Base-by-base conservation (phyloP, 2,888 invertebrate genomes). In the Dryadula phaetusa region DNA sequence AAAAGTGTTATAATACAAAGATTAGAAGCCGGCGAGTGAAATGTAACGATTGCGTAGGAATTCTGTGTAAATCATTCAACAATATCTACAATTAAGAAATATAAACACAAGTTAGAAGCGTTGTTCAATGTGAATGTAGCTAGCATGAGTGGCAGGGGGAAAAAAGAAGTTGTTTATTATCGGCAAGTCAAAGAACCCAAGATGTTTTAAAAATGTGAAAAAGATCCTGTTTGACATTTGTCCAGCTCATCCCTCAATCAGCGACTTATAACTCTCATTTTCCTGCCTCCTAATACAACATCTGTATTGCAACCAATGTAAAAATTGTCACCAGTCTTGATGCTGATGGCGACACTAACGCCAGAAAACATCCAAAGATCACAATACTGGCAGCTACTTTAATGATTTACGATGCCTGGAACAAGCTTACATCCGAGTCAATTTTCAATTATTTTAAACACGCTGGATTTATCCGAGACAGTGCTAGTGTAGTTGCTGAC, bases 31-130 rank as follows among this genome's bases (percentile, higher is more conserved):
- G 74, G 75, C 64, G n/a, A n/a, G n/a, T n/a, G n/a, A n/a, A n/a
- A 75, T 69, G 71, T 66, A 56, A 70, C 70, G 40, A 53, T 74
- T 64, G 75, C 74, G 62, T 76, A 77, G 75, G 75, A 77, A 40
- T 78, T 75, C 67, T 75, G 76, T 37, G 74, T 77, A 64, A 64
- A 53, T 72, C 76, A 76, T 75, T 78, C 75, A 46, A 76, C 76
- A 70, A 76, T 76, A 69, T 77, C 75, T 3, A 76, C 72, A 64
- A 76, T n/a, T n/a, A n/a, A n/a, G n/a, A n/a, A n/a, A n/a, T n/a
- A n/a, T n/a, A n/a, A n/a, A n/a, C n/a, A n/a, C 76, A 56, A 73
- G 64, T 76, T 76, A 49, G 76, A 77, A 37, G 67, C 68, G 20
- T 66, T 72, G 37, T 75, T 75, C 63, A 72, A 70, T 72, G 71